These are phyloP conservation scores for Amphiprion percula DNA, from an alignment of 2,113 vertebrate genomes.

Conservation along the genomic window DNA sequence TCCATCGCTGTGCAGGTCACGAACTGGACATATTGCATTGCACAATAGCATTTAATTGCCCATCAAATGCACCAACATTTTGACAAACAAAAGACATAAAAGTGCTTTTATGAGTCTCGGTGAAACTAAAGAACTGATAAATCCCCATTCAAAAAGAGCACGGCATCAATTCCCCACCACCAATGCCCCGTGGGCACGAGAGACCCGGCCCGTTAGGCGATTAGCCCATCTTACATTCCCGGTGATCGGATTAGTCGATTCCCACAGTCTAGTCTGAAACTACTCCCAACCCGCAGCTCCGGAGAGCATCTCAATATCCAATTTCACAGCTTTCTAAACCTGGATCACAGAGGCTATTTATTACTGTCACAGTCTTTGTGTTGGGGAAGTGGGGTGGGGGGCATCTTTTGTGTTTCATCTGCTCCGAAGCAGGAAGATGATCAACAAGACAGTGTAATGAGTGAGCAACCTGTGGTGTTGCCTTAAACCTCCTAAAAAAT, in stretches of 20 bases:
- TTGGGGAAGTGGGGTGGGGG: background rate
- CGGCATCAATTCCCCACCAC: constrained; percentile 52
- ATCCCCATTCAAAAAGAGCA: constrained; percentile 46
- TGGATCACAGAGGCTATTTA: constrained; percentile 81
- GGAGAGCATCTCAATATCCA: constrained; percentile 79
- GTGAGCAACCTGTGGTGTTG: constrained; percentile 62
- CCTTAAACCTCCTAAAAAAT: constrained; percentile 39
- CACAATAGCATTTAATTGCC: constrained; percentile 12
- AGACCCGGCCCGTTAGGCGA: constrained; percentile 38
- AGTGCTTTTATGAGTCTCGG: constrained; percentile 25
- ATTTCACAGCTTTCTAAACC: constrained; percentile 85
- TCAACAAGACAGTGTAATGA: constrained; percentile 69
- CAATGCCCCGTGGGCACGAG: constrained; percentile 31
- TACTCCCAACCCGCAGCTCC: constrained; percentile 76
- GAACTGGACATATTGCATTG: background rate
- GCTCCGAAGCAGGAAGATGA: constrained; percentile 57
- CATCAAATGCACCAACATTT: constrained; percentile 21
- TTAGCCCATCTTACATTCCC: constrained; percentile 74
- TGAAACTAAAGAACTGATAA: constrained; percentile 51
- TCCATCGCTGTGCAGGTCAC: too few species aligned
- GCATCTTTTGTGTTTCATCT: constrained; percentile 67
- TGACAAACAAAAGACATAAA: constrained; percentile 20
- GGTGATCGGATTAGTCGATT: constrained; percentile 76
- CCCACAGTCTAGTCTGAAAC: constrained; percentile 78
- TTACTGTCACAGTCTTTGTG: constrained; percentile 78